phyloP scores from a whole-genome alignment of 2,797 vertebrate genomes.

The Champsocephalus gunnari region DNA sequence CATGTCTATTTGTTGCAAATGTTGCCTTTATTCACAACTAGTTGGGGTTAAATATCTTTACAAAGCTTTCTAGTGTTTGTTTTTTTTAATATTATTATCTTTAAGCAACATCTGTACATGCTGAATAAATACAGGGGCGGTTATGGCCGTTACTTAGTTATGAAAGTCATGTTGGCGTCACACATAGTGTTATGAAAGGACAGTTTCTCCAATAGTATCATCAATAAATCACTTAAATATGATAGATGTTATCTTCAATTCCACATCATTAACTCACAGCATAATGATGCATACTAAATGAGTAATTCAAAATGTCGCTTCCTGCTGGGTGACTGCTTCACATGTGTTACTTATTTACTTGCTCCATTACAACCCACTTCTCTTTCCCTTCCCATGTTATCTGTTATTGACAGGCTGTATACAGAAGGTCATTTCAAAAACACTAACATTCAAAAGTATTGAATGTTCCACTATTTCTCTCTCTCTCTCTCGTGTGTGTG shows the following conservation, averaged over 20 bases:
- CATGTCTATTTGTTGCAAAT: neutral
- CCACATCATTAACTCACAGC: neutral
- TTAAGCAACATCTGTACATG: conserved; percentile 40
- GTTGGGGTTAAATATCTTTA: neutral
- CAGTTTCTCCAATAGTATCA: neutral
- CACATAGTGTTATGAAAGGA: conserved; percentile 9
- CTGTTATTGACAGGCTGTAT: conserved; percentile 15
- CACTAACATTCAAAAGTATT: conserved; percentile 5
- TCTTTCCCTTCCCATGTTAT: conserved; percentile 13
- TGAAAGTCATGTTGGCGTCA: conserved; percentile 21
- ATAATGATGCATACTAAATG: neutral
- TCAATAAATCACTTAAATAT: neutral
- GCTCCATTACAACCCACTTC: neutral
- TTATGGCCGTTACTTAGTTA: conserved; percentile 29
- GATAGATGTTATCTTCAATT: neutral
- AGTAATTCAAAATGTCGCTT: neutral
- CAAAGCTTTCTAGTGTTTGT: neutral
- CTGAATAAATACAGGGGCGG: conserved; percentile 47
- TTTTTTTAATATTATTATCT: neutral
- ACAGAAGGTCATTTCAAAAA: conserved; percentile 25
- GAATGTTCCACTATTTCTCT: conserved; percentile 22
- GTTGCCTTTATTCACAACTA: neutral
- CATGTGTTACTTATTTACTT: neutral
- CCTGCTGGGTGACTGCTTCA: neutral
- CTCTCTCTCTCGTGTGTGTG: neutral